Evolutionary conservation across 2,113 vertebrate species (phyloP).

Genomic region (Anhinga rufa): DNA sequence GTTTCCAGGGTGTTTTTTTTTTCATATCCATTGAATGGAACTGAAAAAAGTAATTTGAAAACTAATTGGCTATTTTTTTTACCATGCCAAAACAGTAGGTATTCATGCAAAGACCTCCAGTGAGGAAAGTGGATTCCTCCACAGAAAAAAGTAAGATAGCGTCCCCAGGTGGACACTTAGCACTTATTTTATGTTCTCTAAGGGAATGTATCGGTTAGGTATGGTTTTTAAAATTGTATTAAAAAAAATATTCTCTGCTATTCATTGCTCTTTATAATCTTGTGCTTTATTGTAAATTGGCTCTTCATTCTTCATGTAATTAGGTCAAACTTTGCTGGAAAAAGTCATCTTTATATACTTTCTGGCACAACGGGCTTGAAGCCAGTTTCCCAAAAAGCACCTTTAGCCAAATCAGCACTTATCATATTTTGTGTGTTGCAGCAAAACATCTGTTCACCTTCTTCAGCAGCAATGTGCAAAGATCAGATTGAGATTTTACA

Average conservation of each 20-base stretch:
- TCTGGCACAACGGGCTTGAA: not conserved
- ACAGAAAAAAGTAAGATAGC: not conserved
- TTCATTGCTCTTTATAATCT: not conserved
- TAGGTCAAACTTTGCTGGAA: not conserved
- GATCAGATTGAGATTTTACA: not conserved
- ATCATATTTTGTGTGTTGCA: not conserved
- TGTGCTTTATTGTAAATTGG: not conserved
- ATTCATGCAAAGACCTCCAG: not conserved
- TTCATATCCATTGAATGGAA: not conserved
- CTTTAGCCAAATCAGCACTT: not conserved
- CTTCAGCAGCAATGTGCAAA: not conserved
- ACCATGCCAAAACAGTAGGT: not conserved
- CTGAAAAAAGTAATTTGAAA: not conserved
- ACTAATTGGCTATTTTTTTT: not conserved
- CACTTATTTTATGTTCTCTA: not conserved
- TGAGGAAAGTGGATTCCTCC: not conserved
- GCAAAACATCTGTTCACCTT: not conserved
- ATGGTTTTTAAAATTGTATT: not conserved
- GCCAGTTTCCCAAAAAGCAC: not conserved
- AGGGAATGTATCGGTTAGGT: not conserved
- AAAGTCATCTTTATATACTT: not conserved
- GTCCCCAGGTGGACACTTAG: not conserved
- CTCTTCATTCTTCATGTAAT: not conserved
- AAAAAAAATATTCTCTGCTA: not conserved
- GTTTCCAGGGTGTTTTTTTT: not conserved